phyloP scores from a whole-genome alignment of 2,797 vertebrate species.

The Huso huso region DNA sequence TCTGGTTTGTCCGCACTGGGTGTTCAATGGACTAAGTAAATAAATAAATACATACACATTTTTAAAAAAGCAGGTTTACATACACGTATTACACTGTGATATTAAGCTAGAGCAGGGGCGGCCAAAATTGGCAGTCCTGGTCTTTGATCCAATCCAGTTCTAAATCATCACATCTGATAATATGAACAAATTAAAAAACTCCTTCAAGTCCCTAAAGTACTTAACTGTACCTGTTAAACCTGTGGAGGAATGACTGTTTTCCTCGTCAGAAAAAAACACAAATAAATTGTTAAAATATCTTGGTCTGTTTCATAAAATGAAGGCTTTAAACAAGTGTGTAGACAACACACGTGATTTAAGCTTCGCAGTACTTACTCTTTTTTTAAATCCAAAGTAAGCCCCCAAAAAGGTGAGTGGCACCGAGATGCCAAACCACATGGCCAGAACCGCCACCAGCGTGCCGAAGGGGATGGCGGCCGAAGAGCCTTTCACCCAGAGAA shows the following conservation, averaged over 20 bases:
- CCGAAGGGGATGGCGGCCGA: conserved; percentile 82
- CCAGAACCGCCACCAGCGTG: conserved; percentile 74
- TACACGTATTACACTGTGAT: not conserved
- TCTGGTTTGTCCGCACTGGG: conserved; percentile 80
- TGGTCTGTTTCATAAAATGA: too few species aligned
- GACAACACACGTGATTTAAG: not conserved
- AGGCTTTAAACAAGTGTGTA: too few species aligned
- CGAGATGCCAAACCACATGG: conserved; percentile 86
- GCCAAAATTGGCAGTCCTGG: too few species aligned
- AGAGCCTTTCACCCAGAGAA: conserved; percentile 83
- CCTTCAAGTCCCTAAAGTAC: too few species aligned
- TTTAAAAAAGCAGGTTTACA: not conserved
- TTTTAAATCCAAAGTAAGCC: conserved; percentile 84
- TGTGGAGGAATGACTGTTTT: too few species aligned
- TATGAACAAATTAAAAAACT: too few species aligned
- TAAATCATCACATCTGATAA: too few species aligned
- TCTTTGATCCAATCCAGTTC: too few species aligned
- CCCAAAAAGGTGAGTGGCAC: conserved; percentile 79
- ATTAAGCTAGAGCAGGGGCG: too few species aligned
- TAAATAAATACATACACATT: conserved; percentile 5
- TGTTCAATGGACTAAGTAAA: conserved; percentile 64
- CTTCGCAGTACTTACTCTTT: conserved; percentile 57
- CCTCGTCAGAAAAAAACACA: too few species aligned
- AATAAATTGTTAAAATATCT: too few species aligned
- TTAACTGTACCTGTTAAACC: too few species aligned